Evolutionary conservation across 2,113 vertebrate genomes (phyloP).

Genomic region (Phocoena phocoena): DNA sequence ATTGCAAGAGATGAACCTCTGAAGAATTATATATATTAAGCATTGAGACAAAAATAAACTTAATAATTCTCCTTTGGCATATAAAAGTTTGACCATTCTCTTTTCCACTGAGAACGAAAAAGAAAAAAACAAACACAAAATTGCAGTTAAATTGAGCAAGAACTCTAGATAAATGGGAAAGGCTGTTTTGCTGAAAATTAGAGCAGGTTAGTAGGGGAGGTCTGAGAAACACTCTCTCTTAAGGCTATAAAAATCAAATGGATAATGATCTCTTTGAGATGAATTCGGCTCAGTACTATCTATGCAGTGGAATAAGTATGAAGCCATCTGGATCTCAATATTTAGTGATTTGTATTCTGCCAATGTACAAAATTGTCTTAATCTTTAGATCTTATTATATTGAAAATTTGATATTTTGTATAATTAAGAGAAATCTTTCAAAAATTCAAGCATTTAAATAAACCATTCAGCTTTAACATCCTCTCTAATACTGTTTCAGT

Average conservation of each 20-base stretch:
- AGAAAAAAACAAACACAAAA: not conserved
- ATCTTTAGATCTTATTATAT: constrained; percentile 22
- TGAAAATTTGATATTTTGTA: constrained; percentile 52
- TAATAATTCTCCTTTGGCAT: not conserved
- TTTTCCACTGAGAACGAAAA: not conserved
- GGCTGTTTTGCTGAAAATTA: constrained; percentile 3
- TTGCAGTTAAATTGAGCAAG: constrained; percentile 27
- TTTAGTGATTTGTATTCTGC: constrained; percentile 57
- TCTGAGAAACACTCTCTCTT: constrained; percentile 22
- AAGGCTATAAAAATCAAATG: constrained; percentile 38
- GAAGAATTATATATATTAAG: not conserved
- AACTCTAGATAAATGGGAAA: constrained; percentile 1
- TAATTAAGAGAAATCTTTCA: constrained; percentile 47
- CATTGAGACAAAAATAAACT: constrained; percentile 6
- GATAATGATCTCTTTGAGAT: constrained; percentile 20
- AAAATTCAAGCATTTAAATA: constrained; percentile 56
- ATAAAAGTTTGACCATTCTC: not conserved
- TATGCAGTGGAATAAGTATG: constrained; percentile 30
- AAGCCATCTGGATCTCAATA: not conserved
- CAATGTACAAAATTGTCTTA: not conserved
- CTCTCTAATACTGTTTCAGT: constrained; percentile 16
- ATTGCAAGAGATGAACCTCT: not conserved
- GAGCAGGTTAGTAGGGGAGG: not conserved
- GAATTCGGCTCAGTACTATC: not conserved
- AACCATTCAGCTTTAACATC: constrained; percentile 16